These are phyloP conservation scores for Spilogale gracilis DNA, from an alignment of 2,113 vertebrate species.

Conservation along the genomic window DNA sequence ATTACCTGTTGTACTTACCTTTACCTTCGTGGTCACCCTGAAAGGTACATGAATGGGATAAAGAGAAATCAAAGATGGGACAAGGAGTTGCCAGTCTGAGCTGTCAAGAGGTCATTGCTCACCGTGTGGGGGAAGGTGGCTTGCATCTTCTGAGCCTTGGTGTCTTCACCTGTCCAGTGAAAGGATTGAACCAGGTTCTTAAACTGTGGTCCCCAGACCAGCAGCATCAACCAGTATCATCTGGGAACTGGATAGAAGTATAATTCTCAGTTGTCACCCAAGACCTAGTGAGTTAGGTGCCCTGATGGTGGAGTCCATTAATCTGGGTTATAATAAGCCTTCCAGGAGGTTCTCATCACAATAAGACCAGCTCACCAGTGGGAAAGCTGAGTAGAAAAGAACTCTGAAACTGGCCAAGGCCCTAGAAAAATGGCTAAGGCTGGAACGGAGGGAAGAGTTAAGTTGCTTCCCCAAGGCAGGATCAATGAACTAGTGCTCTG, in stretches of 20 bases:
- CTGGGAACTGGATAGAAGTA: neutral
- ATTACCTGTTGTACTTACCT: neutral
- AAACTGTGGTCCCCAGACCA: neutral
- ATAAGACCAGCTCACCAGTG: neutral
- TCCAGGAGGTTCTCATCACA: neutral
- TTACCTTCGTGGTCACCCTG: neutral
- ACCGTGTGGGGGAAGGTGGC: neutral
- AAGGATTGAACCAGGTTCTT: neutral
- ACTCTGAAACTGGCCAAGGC: neutral
- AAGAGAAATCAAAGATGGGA: neutral
- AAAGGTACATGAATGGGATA: neutral
- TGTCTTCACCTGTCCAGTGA: neutral
- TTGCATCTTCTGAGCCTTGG: neutral
- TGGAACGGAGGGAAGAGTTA: neutral
- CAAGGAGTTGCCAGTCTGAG: neutral
- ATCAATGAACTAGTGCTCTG: neutral
- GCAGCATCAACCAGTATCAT: neutral
- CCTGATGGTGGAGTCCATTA: neutral
- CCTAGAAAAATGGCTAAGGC: neutral
- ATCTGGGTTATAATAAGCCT: neutral
- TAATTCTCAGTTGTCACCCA: neutral
- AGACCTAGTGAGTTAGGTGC: neutral
- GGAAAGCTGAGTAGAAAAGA: neutral
- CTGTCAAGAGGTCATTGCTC: neutral
- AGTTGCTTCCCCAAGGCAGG: neutral